Conservation (phyloP, 2,113 vertebrate genomes). For the Dipodomys ordii region DNA sequence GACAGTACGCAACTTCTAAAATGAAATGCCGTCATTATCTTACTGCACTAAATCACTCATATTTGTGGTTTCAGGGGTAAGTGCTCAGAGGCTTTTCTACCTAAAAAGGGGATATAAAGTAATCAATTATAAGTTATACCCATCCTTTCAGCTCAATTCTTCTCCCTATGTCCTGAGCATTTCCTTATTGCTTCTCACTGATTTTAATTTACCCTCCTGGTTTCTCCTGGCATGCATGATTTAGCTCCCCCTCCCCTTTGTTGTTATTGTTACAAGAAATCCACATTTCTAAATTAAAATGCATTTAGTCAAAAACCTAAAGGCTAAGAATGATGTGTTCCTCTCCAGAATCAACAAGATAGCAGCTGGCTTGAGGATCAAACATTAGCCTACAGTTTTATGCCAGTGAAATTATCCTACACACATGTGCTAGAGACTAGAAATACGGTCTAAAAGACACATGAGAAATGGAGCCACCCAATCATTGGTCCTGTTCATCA, state of each 20-base stretch:
- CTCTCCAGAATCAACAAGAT: not conserved
- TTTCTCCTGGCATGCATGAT: not conserved
- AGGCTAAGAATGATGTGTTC: not conserved
- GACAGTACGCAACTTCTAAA: not conserved
- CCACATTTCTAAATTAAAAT: not conserved
- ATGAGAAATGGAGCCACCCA: not conserved
- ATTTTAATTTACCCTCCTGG: not conserved
- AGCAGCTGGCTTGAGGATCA: not conserved
- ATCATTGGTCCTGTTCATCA: not conserved
- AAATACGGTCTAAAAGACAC: not conserved
- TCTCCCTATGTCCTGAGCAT: not conserved
- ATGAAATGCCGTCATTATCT: conserved; percentile 17
- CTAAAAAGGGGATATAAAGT: conserved; percentile 16
- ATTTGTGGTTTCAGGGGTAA: not conserved
- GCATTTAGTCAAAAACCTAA: not conserved
- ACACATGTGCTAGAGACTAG: not conserved
- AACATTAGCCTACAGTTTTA: not conserved
- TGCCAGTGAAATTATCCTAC: not conserved
- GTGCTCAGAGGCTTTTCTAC: not conserved
- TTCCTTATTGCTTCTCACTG: not conserved
- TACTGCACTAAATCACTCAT: not conserved
- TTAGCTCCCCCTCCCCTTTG: not conserved
- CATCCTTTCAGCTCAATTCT: not conserved
- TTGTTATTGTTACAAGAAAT: not conserved
- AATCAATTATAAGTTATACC: not conserved